A percentile compares a stretch with the other conserved stretches of the same genome.
Evolutionary conservation across 1,140 invertebrate genomes (phyloP).

Genomic region (Drosophila dunni): DNA sequence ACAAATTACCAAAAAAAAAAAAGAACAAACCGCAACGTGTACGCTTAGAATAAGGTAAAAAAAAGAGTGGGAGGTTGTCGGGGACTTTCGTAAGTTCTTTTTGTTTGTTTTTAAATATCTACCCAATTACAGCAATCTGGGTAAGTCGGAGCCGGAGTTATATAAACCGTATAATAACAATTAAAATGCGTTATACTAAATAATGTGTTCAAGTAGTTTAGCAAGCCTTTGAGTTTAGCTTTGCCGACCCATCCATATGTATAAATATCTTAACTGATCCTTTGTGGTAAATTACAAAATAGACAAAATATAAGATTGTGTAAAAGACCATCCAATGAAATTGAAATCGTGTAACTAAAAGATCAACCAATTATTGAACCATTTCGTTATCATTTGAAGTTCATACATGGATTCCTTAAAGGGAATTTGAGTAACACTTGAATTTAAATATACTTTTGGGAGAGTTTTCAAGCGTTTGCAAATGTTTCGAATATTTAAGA

Average conservation of each 20-base stretch:
- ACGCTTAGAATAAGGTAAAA: constrained; percentile 43
- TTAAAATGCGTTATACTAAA: constrained; percentile 59
- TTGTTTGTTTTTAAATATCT: constrained; percentile 57
- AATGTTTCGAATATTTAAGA: constrained; percentile 7
- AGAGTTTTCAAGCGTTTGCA: background rate
- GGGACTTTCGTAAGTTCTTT: constrained; percentile 48
- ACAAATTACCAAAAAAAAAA: constrained; percentile 45
- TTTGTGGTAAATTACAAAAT: background rate
- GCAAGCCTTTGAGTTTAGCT: constrained; percentile 76
- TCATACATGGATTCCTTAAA: background rate
- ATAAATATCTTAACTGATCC: constrained; percentile 44
- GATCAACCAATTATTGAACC: background rate
- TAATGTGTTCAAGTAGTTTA: constrained; percentile 74
- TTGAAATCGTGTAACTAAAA: background rate
- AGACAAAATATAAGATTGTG: background rate
- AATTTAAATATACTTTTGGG: constrained; percentile 17
- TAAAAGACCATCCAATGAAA: background rate
- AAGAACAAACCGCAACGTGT: constrained; percentile 51
- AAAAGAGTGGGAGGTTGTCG: constrained; percentile 27
- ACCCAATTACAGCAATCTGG: constrained; percentile 66
- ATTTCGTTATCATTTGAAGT: background rate
- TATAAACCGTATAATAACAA: constrained; percentile 48
- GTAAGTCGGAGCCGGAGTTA: constrained; percentile 76
- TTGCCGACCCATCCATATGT: constrained; percentile 58
- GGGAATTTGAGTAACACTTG: background rate